Conservation (phyloP, 1,140 invertebrate genomes). For the Ceratoteleas bidentatus region DNA sequence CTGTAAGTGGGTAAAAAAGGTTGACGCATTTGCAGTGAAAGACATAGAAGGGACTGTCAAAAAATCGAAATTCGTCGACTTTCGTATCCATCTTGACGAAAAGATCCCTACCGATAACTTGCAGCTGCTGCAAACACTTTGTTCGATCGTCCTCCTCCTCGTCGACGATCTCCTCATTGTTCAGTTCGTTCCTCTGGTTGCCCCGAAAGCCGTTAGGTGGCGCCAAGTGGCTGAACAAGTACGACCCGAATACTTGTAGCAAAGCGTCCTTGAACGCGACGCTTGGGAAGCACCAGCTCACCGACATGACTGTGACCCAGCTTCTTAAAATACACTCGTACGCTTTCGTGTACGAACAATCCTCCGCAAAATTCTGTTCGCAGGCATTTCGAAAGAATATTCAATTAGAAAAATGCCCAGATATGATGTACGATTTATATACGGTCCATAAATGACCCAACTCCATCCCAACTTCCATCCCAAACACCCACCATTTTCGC, state of each 20-base stretch:
- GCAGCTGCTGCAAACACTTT: constrained; percentile 86
- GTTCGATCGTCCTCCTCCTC: constrained; percentile 87
- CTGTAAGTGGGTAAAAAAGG: too few relatives aligned
- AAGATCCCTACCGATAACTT: constrained; percentile 86
- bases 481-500: constrained; percentile 84
- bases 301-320: constrained; percentile 87
- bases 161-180: constrained; percentile 85
- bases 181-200: constrained; percentile 74
- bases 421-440: neutral
- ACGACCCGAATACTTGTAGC: constrained; percentile 88
- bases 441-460: neutral
- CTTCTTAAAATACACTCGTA: constrained; percentile 91
- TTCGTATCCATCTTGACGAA: too few relatives aligned
- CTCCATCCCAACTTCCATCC: too few relatives aligned
- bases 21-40: too few relatives aligned
- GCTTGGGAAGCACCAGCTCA: constrained; percentile 82
- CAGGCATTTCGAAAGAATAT: neutral
- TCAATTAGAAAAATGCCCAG: too few relatives aligned
- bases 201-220: constrained; percentile 89
- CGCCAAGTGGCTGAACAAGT: constrained; percentile 90
- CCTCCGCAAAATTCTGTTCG: neutral
- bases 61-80: too few relatives aligned
- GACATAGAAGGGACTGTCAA: too few relatives aligned
- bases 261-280: constrained; percentile 82
- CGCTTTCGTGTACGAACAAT: constrained; percentile 82